A percentile compares a stretch with the other conserved stretches of the same genome.
These are phyloP conservation scores for Pollenia labialis DNA, from an alignment of 2,888 invertebrate genomes.

Conservation along the genomic window DNA sequence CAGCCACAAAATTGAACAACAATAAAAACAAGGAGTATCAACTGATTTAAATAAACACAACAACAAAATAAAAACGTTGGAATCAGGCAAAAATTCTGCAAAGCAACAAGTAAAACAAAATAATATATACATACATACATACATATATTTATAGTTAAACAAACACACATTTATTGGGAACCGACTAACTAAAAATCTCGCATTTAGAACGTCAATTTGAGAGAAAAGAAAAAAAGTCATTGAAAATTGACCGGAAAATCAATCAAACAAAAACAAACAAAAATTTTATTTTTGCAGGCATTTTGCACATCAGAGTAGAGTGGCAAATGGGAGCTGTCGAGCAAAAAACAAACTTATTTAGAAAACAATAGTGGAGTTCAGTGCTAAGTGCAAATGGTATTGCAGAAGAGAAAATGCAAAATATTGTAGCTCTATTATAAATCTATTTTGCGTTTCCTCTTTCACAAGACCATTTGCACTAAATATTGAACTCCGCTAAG, in stretches of 20 bases:
- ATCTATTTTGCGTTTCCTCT: no score
- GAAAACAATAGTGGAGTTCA: no score
- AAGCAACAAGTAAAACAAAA: constrained; percentile 55
- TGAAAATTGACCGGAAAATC: constrained; percentile 38
- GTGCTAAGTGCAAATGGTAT: no score
- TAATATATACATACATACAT: not conserved
- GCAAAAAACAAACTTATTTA: no score
- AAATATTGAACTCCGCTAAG: no score
- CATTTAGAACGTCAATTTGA: constrained; percentile 39
- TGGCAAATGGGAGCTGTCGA: no score
- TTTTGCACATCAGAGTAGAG: not conserved
- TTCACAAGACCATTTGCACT: no score
- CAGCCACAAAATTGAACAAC: constrained; percentile 63
- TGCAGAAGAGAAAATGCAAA: no score
- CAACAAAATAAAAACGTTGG: not conserved
- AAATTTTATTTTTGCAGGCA: no score
- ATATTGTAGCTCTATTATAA: no score
- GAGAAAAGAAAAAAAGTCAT: constrained; percentile 31
- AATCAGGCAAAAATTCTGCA: constrained; percentile 4
- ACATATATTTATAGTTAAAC: not conserved
- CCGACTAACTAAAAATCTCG: not conserved
- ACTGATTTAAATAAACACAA: constrained; percentile 19
- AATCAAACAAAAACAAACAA: not conserved
- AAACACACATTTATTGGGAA: not conserved
- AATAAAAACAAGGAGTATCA: constrained; percentile 44